Conservation (phyloP, 92 coral and sea anemone species). For the Metridium senile region DNA sequence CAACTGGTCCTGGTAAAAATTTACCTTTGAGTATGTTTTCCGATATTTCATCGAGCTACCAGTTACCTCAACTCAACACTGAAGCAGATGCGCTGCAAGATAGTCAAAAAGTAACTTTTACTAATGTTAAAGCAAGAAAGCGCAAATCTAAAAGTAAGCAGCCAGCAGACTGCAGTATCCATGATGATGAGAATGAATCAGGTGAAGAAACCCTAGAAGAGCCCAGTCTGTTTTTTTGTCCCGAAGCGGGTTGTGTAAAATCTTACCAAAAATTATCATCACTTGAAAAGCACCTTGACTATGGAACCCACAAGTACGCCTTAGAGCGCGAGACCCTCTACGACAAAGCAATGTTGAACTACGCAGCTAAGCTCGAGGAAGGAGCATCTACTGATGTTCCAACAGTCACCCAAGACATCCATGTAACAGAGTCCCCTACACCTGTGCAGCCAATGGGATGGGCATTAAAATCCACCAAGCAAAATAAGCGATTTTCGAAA, state of each 20-base stretch:
- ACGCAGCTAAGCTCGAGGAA: constrained; percentile 39
- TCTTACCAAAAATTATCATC: constrained; percentile 45
- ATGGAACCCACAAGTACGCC: constrained; percentile 50
- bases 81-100: background rate
- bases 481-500: too few species aligned
- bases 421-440: too few species aligned
- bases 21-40: constrained; percentile 15
- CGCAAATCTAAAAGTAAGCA: background rate
- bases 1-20: constrained; percentile 16
- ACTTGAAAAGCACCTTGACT: constrained; percentile 56
- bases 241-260: constrained; percentile 58
- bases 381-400: too few species aligned
- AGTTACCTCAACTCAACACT: background rate
- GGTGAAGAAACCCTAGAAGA: constrained; percentile 25
- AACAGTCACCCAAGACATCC: too few species aligned
- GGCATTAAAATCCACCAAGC: too few species aligned
- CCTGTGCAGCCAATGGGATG: too few species aligned
- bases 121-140: background rate
- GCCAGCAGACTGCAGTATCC: too few species aligned
- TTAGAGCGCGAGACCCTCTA: constrained; percentile 63
- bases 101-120: background rate
- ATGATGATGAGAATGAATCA: background rate
- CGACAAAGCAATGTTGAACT: constrained; percentile 58
- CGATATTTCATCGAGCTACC: background rate
- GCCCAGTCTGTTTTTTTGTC: constrained; percentile 45